Evolutionary conservation across 1,140 invertebrate species (phyloP).

Genomic region (Ceratitis capitata): DNA sequence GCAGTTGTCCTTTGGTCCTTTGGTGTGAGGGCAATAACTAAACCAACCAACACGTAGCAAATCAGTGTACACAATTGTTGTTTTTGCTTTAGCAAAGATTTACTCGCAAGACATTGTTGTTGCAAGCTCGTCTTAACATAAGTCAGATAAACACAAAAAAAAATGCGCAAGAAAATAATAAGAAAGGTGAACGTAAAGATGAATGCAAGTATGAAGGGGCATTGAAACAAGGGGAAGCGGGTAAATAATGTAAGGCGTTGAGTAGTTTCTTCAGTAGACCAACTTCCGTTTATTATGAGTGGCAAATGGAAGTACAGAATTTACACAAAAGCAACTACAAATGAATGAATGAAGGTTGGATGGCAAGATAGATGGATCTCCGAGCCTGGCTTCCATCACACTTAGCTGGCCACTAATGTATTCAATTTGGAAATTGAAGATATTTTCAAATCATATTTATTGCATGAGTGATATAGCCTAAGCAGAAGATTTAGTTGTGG

Average conservation of each 20-base stretch:
- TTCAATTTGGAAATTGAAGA: conserved; percentile 15
- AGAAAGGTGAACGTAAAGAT: background rate
- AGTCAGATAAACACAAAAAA: background rate
- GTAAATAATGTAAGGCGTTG: background rate
- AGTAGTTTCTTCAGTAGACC: background rate
- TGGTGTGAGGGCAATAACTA: background rate
- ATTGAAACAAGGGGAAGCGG: background rate
- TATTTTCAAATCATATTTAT: background rate
- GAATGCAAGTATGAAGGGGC: background rate
- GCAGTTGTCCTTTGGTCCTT: background rate
- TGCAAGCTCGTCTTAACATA: too few relatives aligned
- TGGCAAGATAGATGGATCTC: background rate
- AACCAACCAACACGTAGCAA: conserved; percentile 2
- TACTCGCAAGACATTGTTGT: background rate
- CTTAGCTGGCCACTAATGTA: conserved; percentile 16
- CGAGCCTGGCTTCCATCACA: background rate
- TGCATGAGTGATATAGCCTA: background rate
- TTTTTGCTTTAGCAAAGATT: background rate
- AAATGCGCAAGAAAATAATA: background rate
- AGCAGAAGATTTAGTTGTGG: background rate
- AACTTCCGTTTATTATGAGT: background rate
- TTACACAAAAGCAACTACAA: background rate
- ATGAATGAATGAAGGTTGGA: too few relatives aligned
- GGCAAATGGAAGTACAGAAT: background rate
- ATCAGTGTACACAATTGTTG: background rate